Conservation (phyloP, 2,113 vertebrate species). For the Prinia subflava region DNA sequence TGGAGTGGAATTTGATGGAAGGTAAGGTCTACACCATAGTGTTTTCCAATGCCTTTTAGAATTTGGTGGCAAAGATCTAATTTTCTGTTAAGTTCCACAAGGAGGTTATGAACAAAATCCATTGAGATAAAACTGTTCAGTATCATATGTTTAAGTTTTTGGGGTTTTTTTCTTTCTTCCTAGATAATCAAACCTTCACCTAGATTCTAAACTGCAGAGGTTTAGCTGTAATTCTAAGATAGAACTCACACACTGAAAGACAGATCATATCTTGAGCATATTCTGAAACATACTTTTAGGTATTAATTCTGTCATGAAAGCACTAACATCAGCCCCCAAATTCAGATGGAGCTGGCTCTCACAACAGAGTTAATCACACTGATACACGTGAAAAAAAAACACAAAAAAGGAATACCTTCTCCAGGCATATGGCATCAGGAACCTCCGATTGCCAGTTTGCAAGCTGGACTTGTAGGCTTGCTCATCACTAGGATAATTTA, state of each 20-base stretch:
- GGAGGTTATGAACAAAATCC: slow-evolving; percentile 17
- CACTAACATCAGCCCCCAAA: neutral
- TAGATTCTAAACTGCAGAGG: neutral
- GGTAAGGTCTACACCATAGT: neutral
- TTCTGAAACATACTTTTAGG: neutral
- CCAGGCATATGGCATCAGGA: neutral
- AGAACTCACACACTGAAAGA: neutral
- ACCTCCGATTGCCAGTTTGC: neutral
- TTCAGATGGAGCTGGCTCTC: neutral
- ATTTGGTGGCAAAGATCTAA: slow-evolving; percentile 30
- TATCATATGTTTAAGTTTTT: neutral
- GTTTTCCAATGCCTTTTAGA: slow-evolving; percentile 26
- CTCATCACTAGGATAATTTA: neutral
- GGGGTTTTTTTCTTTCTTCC: neutral
- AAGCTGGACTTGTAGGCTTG: neutral
- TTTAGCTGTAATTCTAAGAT: slow-evolving; percentile 25
- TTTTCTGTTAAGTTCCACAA: slow-evolving; percentile 61
- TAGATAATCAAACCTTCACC: slow-evolving; percentile 16
- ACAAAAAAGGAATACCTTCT: neutral
- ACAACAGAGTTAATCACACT: neutral
- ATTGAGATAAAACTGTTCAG: neutral
- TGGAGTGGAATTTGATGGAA: slow-evolving; percentile 45
- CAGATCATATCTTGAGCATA: neutral
- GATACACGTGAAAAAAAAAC: neutral
- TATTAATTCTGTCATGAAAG: neutral